Percentiles rank a stretch among this genome's conserved stretches.
Evolutionary conservation across 1,140 invertebrate genomes (phyloP).

Genomic region (Aphidius ervi): DNA sequence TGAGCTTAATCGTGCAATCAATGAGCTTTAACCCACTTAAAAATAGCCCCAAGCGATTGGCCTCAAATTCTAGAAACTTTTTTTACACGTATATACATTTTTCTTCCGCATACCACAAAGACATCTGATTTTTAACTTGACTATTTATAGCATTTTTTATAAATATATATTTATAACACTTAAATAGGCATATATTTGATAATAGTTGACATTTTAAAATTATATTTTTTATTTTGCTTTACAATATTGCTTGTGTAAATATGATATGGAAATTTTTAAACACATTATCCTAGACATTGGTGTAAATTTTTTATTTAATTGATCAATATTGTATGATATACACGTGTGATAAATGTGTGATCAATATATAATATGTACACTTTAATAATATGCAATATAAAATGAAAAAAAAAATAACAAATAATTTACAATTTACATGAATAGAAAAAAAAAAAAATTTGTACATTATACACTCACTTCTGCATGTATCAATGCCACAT

Average conservation of each 20-base stretch:
- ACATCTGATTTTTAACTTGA: neutral
- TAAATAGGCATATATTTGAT: too few species aligned
- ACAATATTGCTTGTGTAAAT: neutral
- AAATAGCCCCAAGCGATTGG: neutral
- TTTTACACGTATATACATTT: neutral
- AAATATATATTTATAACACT: too few species aligned
- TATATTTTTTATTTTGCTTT: too few species aligned
- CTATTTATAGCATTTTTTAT: neutral
- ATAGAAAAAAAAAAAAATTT: too few species aligned
- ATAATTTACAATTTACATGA: neutral
- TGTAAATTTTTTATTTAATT: neutral
- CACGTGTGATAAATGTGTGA: neutral
- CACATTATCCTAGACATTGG: neutral
- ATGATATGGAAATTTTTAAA: neutral
- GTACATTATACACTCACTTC: too few species aligned
- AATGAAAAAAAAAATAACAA: neutral
- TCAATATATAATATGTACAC: neutral
- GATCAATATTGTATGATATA: neutral
- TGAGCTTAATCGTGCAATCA: neutral
- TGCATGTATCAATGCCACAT: constrained; percentile 6
- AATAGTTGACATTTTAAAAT: neutral
- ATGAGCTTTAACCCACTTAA: constrained; percentile 15
- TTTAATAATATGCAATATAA: neutral
- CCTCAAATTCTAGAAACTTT: constrained; percentile 18
- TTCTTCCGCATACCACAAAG: neutral